Evolutionary conservation across 35 echinoderm and acorn worm genomes (phyloP).

Genomic region (Lytechinus pictus): DNA sequence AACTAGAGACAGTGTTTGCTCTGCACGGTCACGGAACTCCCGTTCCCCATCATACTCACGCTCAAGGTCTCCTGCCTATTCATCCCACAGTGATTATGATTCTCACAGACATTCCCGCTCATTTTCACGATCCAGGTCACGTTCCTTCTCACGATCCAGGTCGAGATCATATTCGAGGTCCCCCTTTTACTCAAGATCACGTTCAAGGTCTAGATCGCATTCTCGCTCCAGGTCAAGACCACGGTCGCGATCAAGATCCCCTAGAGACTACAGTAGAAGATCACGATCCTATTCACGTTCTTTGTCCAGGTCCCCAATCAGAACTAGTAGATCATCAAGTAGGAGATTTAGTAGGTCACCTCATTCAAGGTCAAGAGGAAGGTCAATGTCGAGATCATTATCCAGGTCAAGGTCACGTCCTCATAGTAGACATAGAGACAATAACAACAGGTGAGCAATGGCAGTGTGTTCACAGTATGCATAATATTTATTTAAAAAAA

Average conservation of each 20-base stretch:
- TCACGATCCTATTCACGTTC: slow-evolving; percentile 26
- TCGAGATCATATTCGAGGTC: not conserved
- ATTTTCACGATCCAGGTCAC: slow-evolving; percentile 2
- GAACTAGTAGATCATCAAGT: not conserved
- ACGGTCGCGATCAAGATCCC: slow-evolving; percentile 22
- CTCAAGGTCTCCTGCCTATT: not conserved
- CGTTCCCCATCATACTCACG: not conserved
- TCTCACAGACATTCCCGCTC: not conserved
- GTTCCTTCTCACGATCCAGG: slow-evolving; percentile 29
- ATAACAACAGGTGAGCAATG: not conserved
- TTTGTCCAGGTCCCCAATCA: slow-evolving; percentile 8
- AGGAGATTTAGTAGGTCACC: not conserved
- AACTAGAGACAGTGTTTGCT: slow-evolving; percentile 29
- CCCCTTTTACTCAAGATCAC: slow-evolving; percentile 40
- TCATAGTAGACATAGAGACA: not conserved
- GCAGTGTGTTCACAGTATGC: not conserved
- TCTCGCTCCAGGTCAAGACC: slow-evolving; percentile 33
- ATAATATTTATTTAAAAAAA: not conserved
- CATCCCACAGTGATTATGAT: not conserved
- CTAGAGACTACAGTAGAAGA: not conserved
- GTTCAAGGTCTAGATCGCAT: slow-evolving; percentile 27
- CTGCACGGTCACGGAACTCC: slow-evolving; percentile 9
- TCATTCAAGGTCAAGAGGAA: not conserved
- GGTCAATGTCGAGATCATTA: not conserved
- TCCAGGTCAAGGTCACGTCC: slow-evolving; percentile 1